A percentile compares a stretch with the other conserved stretches of the same genome.
These are phyloP conservation scores for Vombatus ursinus DNA, from an alignment of 2,113 vertebrate genomes.

Conservation along the genomic window DNA sequence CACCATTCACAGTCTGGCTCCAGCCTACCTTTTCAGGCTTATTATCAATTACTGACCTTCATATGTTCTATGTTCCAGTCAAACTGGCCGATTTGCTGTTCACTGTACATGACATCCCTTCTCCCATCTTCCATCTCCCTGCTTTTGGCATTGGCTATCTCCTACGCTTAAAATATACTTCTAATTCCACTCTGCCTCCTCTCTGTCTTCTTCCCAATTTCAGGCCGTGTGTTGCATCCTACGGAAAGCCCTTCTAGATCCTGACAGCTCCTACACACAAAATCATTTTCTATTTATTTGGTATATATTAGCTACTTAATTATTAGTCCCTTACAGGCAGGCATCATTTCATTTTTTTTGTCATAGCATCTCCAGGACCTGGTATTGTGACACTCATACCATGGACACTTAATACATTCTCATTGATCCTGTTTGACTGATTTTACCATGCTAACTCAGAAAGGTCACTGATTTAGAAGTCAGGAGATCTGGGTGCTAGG, in stretches of 20 bases:
- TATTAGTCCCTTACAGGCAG: not conserved
- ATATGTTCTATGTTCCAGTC: not conserved
- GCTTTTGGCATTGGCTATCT: not conserved
- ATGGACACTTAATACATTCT: not conserved
- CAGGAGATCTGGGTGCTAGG: not conserved
- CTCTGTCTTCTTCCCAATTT: not conserved
- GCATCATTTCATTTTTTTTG: not conserved
- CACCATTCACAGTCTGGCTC: not conserved
- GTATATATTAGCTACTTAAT: not conserved
- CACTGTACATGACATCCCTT: not conserved
- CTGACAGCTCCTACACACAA: not conserved
- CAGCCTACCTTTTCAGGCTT: not conserved
- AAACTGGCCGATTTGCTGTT: not conserved
- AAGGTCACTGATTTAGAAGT: not conserved
- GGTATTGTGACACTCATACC: not conserved
- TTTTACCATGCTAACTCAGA: not conserved
- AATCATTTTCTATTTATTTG: not conserved
- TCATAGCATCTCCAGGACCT: not conserved
- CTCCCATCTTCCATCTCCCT: not conserved
- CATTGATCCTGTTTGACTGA: not conserved
- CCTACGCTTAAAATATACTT: not conserved
- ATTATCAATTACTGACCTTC: not conserved
- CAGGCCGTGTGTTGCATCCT: not conserved
- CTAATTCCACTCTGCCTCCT: not conserved
- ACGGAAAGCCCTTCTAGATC: not conserved